Conservation (phyloP, 1,140 invertebrate genomes). For the Zaprionus davidi region DNA sequence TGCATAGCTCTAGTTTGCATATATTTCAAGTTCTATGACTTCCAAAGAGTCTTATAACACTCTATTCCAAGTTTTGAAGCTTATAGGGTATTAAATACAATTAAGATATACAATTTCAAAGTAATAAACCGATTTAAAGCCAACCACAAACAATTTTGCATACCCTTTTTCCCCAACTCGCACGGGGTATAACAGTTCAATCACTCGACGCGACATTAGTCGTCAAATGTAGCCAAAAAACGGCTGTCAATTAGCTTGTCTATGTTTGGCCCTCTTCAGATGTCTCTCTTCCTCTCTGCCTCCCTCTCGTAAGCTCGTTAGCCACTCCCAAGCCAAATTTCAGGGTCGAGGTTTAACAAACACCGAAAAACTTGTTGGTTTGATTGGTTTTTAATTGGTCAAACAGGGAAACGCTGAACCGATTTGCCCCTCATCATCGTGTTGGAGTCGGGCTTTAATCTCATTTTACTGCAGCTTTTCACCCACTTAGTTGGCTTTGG, state of each 20-base stretch:
- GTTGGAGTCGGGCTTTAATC: not conserved
- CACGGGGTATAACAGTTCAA: not conserved
- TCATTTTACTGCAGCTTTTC: conserved; percentile 19
- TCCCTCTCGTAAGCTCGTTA: not conserved
- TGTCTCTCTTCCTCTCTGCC: not conserved
- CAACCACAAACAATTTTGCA: not conserved
- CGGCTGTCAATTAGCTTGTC: not conserved
- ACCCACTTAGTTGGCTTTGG: not conserved
- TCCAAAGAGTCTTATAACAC: not conserved
- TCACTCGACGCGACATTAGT: not conserved
- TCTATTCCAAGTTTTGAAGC: not conserved
- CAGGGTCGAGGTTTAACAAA: conserved; percentile 21
- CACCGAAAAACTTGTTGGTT: conserved; percentile 10
- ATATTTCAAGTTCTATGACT: not conserved
- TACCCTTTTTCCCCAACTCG: not conserved
- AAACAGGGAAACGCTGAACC: conserved; percentile 12
- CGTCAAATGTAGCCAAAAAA: not conserved
- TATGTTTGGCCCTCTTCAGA: not conserved
- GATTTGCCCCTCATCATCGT: not conserved
- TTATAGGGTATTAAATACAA: not conserved
- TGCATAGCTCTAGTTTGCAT: not conserved
- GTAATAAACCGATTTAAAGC: not conserved
- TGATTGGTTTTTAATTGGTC: conserved; percentile 39
- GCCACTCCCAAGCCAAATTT: conserved; percentile 12
- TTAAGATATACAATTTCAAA: not conserved